These are phyloP conservation scores for Phocides pigmalion DNA, from an alignment of 1,140 invertebrate genomes.

Conservation along the genomic window DNA sequence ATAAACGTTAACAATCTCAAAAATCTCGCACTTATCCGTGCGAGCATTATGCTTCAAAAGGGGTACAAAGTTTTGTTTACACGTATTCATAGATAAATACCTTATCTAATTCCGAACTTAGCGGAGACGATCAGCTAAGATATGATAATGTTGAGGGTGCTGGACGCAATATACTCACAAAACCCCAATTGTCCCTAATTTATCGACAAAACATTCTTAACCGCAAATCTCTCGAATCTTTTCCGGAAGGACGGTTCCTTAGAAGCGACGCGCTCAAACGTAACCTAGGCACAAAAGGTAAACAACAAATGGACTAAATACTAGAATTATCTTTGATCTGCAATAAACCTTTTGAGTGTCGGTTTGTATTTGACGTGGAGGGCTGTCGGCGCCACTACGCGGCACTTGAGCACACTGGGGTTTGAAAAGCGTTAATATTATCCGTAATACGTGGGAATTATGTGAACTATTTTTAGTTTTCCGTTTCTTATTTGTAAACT, in stretches of 20 bases:
- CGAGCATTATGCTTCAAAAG: no score
- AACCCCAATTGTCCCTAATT: neutral
- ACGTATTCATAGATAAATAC: no score
- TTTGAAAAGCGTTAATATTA: constrained; percentile 12
- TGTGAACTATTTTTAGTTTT: no score
- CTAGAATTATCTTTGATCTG: constrained; percentile 20
- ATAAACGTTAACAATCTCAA: no score
- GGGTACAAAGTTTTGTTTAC: no score
- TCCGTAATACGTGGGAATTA: constrained; percentile 6
- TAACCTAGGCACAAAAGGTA: neutral
- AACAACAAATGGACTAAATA: constrained; percentile 1
- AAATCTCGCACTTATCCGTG: no score
- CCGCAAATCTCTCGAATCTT: neutral
- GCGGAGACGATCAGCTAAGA: no score
- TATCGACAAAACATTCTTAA: neutral
- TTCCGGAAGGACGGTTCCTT: neutral
- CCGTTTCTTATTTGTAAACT: no score
- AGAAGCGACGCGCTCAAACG: neutral
- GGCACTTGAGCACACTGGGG: neutral
- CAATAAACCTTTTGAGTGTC: constrained; percentile 13
- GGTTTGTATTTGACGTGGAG: constrained; percentile 16
- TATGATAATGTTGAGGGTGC: neutral
- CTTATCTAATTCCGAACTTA: no score
- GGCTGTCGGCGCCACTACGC: neutral
- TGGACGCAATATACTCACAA: neutral